Base-by-base conservation (phyloP, 1,140 invertebrate genomes). In the Condylostylus longicornis region DNA sequence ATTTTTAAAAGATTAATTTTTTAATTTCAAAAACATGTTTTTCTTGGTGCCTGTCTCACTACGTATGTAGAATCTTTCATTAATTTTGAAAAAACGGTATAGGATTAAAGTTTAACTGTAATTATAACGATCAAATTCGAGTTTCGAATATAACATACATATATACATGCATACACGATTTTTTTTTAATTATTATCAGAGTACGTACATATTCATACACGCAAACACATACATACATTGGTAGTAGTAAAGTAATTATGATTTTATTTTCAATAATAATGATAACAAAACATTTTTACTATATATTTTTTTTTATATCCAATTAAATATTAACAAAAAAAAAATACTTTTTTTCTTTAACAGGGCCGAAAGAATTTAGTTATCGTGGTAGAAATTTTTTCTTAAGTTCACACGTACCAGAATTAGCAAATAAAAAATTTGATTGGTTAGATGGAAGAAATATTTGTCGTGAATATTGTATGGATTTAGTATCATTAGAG, bases 401-500 rank as follows among this genome's bases (percentile, higher is more conserved):
- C 74, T 85, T 74, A 70, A 86, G 72, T 45, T 78, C 80, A 9
- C 82, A 88, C 54, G 74, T 84, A 33, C 78, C 80, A 9, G 74
- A 72, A 32, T 74, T 83, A 40, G 71, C 75, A 27, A 78, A 74
- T 50, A 74, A 72, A 51, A 85, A 82, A 62, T 71, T 85, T 12
- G 84, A 91, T 60, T 91, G 86, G 85, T 65, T 90, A 38, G 85
- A 89, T 45, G 84, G 82, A 13, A 75, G 85, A 47, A 91, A 91
- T 60, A 71, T 82, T 42, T 91, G 86, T 62, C 70, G 86, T 40
- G 82, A 87, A 58, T 87, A 87, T 57, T 91, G 86, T 61, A 91
- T 91, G 86, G 85, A 90, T 56, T 71, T 87, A 29, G 76, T 89
- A 4, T 83, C 83, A 2, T 66, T 89, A 47, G 86, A 91, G 60